Conservation (phyloP, 2,888 invertebrate genomes). For the Sycophila texana region DNA sequence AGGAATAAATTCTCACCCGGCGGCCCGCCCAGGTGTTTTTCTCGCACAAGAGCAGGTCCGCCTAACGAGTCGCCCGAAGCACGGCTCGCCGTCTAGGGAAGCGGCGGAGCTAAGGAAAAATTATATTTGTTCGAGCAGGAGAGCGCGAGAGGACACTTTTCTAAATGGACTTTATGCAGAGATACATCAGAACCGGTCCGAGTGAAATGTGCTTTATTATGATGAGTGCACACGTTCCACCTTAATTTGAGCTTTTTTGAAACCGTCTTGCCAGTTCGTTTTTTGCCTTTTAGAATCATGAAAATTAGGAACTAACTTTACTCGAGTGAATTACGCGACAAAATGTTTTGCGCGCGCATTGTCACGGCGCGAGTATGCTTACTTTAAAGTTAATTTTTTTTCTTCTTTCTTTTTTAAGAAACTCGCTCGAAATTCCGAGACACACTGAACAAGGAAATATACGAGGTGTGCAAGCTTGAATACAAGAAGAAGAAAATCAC, state of each 20-base stretch:
- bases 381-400: too few species aligned
- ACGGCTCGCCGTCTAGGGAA: neutral
- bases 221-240: neutral
- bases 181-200: neutral
- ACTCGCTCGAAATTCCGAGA: too few species aligned
- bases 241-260: neutral
- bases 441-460: too few species aligned
- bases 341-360: too few species aligned
- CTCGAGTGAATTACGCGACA: too few species aligned
- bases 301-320: too few species aligned
- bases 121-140: constrained; percentile 3
- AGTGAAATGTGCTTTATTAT: constrained; percentile 12
- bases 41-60: neutral
- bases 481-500: too few species aligned
- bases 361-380: too few species aligned
- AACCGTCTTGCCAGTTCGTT: too few species aligned
- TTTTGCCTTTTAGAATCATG: too few species aligned
- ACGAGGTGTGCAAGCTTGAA: too few species aligned
- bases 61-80: constrained; percentile 13
- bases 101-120: neutral
- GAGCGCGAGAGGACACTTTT: neutral
- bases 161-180: constrained; percentile 7
- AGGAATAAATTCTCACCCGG: constrained; percentile 7
- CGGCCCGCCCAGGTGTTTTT: neutral
- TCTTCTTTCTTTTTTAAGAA: too few species aligned